Conservation (phyloP, 2,797 vertebrate species). For the Alosa sapidissima region DNA sequence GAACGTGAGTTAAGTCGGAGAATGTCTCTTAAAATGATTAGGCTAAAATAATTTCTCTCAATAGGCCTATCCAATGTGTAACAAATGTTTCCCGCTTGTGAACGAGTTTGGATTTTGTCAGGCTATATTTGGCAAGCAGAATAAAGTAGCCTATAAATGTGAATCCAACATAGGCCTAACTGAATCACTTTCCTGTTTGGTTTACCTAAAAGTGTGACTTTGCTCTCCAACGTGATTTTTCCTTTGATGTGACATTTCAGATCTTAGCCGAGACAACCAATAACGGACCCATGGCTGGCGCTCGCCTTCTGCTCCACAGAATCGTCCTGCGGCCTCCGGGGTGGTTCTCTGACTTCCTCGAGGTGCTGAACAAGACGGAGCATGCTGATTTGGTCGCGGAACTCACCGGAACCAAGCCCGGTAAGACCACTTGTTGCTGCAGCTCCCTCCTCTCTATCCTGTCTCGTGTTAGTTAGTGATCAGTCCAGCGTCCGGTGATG, state of each 20-base stretch:
- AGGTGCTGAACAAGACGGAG: constrained; percentile 48
- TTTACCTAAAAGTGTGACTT: neutral
- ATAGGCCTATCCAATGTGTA: too few species aligned
- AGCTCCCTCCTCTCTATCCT: too few species aligned
- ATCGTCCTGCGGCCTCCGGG: constrained; percentile 69
- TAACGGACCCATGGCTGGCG: constrained; percentile 63
- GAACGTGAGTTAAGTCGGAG: constrained; percentile 62
- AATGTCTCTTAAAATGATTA: neutral
- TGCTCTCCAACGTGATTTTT: too few species aligned
- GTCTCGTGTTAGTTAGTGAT: too few species aligned
- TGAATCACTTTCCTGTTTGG: too few species aligned
- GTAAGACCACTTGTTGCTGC: neutral
- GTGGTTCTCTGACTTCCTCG: constrained; percentile 75
- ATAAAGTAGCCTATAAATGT: too few species aligned
- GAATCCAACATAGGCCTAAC: too few species aligned
- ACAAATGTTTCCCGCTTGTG: too few species aligned
- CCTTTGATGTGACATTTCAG: constrained; percentile 50
- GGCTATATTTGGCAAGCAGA: too few species aligned
- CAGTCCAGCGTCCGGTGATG: too few species aligned
- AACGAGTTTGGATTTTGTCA: too few species aligned
- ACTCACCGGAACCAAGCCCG: constrained; percentile 56
- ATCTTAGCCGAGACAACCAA: constrained; percentile 53
- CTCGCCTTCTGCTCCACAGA: constrained; percentile 69
- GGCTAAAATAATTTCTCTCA: neutral
- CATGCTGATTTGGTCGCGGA: constrained; percentile 31